Percentiles rank a stretch among this genome's conserved stretches.
Evolutionary conservation across 1,140 invertebrate species (phyloP).

Genomic region (Radopholus similis): DNA sequence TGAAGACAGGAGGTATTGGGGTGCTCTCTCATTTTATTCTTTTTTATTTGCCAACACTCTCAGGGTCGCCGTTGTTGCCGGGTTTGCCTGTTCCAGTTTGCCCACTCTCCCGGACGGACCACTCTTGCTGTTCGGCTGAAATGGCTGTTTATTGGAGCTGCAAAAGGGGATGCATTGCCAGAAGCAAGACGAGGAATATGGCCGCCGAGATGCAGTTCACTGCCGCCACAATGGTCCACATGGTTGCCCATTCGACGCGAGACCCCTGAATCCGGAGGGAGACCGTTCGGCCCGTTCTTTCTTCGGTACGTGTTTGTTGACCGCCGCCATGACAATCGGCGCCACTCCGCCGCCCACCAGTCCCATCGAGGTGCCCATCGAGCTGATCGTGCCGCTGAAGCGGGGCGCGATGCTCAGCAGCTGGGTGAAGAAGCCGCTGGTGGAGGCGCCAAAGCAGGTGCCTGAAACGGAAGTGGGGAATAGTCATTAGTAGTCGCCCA

Average conservation of each 20-base stretch:
- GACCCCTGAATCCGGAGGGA: neutral
- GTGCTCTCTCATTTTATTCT: no score
- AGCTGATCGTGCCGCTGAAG: constrained; percentile 9
- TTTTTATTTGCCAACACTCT: no score
- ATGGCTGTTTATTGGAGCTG: no score
- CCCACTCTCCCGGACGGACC: no score
- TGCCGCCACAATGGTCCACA: neutral
- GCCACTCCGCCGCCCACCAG: constrained; percentile 6
- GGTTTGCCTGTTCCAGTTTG: no score
- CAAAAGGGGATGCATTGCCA: no score
- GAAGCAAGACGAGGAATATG: no score
- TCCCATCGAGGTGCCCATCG: constrained; percentile 8
- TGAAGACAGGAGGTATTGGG: no score
- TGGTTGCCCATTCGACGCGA: neutral
- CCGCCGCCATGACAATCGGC: neutral
- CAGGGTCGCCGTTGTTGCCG: no score
- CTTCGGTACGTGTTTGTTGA: constrained; percentile 8
- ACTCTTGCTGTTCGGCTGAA: no score
- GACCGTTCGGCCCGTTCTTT: neutral
- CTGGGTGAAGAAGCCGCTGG: constrained; percentile 17
- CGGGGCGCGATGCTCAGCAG: constrained; percentile 15
- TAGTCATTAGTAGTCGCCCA: no score
- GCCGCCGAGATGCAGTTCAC: no score
- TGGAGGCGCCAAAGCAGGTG: constrained; percentile 8
- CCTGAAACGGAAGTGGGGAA: constrained; percentile 20